Base-by-base conservation (phyloP, 1,140 invertebrate genomes). In the Microplitis mediator region DNA sequence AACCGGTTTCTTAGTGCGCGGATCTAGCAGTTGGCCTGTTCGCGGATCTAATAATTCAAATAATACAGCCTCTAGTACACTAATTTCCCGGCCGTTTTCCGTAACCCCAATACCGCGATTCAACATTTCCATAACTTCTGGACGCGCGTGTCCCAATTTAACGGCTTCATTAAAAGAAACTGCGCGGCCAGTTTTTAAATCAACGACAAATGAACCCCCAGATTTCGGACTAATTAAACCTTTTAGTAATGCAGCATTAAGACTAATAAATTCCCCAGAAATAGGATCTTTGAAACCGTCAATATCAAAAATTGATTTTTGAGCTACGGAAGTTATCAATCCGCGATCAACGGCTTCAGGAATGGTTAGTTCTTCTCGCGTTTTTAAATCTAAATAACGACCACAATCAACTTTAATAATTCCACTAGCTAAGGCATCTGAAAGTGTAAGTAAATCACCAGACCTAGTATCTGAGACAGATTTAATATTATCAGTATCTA, bases 221-320 rank as follows among this genome's bases (percentile, higher is more conserved):
- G 92, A 90, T 77, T 91, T 93, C 70, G 92, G 91, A 80, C 93
- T 90, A 74, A 93, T 91, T 64, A 95, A 85, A 75, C 94, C 94
- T 78, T 92, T 93, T 62, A 91, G 89, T 62, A 97, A 82, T 60
- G 97, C 97, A 72, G 92, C 90, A 84, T 97, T 95, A 75, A 98
- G 93, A 79, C 93, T 96, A 54, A 99, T 89, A 80, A 92, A 93
- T 82, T 95, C 93, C 31, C 91, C 92, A 60, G 92, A 93, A 74
- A 91, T 89, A 0, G 94, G 92, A 84, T 98, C 95, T 80, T 92
- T 93, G 81, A 98, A 95, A 70, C 94, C 95, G 76, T 96, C 95
- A 70, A 97, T 95, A 82, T 98, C 93, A 82, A 98, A 98, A 71
- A 97, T 93, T 4, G 94, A 95, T 84, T 94, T 94, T 81, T 95